Base-by-base conservation (phyloP, 1,140 invertebrate species). In the Archivesica marissinica region DNA sequence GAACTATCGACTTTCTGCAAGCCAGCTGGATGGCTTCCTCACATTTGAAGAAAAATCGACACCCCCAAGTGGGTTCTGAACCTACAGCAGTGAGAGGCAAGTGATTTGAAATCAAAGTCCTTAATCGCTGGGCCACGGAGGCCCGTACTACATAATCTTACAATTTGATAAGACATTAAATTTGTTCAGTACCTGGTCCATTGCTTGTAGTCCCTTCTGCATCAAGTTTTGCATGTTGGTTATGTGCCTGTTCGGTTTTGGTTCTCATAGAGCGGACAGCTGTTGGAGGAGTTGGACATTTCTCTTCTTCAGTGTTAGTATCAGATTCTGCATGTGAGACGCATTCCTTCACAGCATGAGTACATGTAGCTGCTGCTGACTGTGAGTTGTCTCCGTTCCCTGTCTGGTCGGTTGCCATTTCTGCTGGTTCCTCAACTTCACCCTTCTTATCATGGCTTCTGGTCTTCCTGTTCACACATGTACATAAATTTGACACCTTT, bases 121-220 rank as follows among this genome's bases (percentile, higher is more conserved):
- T n/a, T n/a, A n/a, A n/a, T n/a, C n/a, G n/a, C n/a, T n/a, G n/a
- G n/a, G n/a, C n/a, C n/a, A n/a, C n/a, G n/a, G n/a, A n/a, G n/a
- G n/a, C n/a, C n/a, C n/a, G n/a, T n/a, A n/a, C n/a, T n/a, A n/a
- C n/a, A n/a, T n/a, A n/a, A n/a, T n/a, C n/a, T n/a, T n/a, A n/a
- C n/a, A n/a, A n/a, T n/a, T n/a, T n/a, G n/a, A n/a, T n/a, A n/a
- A n/a, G n/a, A n/a, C n/a, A n/a, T n/a, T n/a, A n/a, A n/a, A n/a
- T n/a, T n/a, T n/a, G n/a, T n/a, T n/a, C n/a, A 38, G 4, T 76
- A 76, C 74, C 74, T 76, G 74, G 59, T 38, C 59, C 72, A 38
- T 75, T 56, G 52, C 41, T 52, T n/a, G 44, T 25, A 6, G 9
- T 35, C 30, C 28, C 44, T 6, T 39, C 33, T 47, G 23, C 23